Evolutionary conservation across 2,113 vertebrate species (phyloP), one percentile per base, ranked within the genome.

Genomic region (Grantiella picta): DNA sequence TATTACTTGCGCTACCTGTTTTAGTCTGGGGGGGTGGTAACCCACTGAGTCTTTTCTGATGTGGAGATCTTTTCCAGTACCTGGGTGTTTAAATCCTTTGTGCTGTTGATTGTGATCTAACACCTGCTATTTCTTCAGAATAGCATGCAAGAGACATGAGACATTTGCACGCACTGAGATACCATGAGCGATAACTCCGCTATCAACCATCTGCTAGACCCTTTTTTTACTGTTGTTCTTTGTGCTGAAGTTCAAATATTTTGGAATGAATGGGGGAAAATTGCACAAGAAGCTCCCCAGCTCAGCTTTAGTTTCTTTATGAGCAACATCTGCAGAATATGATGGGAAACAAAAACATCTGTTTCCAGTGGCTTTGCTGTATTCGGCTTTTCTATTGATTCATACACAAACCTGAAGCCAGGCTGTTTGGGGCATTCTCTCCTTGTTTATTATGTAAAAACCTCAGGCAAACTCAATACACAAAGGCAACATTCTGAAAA

Each of bases 31-130:
- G 17, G 49, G 10, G 21, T 79, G 80, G 66, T 56, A 94, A 82
- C 38, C 3, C 3, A 6, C n/a, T 64, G 64, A 93, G 35, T 88
- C 11, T 73, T 86, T 91, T 94, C 79, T 96, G 92, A 96, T 92
- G 82, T 88, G 71, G 64, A 93, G 83, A 96, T 76, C 60, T 80
- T 80, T 72, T 89, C 56, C 57, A 63, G n/a, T 70, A 89, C 80
- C 45, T 86, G 47, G 33, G 56, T 71, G 63, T 84, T 92, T 44
- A 27, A 91, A 70, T 78, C 81, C 45, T 92, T 89, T 91, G 22
- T 72, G 60, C 38, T 80, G 35, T 87, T 89, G 96, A 96, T 96
- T 96, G 50, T 54, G 52, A 93, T 97, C 94, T 91, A 76, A 71
- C 72, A 91, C 21, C 53, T 78, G 54, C 73, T 69, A 33, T 36